A percentile compares a stretch with the other conserved stretches of the same genome.
These are phyloP conservation scores for Hydropsyche tenuis DNA, from an alignment of 1,140 invertebrate genomes.

Conservation along the genomic window DNA sequence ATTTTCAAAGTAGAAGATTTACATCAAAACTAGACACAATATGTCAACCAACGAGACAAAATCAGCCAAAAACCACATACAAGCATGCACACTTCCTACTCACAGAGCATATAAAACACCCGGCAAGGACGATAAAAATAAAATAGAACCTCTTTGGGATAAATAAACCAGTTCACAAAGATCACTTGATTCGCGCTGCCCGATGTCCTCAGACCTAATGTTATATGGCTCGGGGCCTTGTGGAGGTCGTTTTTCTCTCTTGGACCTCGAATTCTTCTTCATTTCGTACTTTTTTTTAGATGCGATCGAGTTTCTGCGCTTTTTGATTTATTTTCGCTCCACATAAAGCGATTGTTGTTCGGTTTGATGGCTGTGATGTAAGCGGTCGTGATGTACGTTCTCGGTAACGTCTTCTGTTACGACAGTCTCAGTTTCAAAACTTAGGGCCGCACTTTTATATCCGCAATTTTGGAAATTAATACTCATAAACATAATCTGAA, in stretches of 20 bases:
- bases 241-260: too few species aligned
- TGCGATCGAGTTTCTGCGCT: background rate
- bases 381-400: conserved; percentile 12
- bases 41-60: background rate
- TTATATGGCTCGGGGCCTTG: too few species aligned
- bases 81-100: background rate
- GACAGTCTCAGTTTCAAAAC: conserved; percentile 2
- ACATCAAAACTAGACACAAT: background rate
- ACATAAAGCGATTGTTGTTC: conserved; percentile 22
- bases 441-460: background rate
- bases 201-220: too few species aligned
- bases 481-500: too few species aligned
- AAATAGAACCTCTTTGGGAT: too few species aligned
- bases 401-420: conserved; percentile 23
- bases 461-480: too few species aligned
- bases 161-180: too few species aligned
- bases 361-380: conserved; percentile 1
- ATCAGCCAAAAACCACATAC: background rate
- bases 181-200: too few species aligned
- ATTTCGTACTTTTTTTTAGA: too few species aligned
- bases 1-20: conserved; percentile 9
- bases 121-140: too few species aligned
- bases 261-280: too few species aligned
- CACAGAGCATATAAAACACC: background rate
- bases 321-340: conserved; percentile 16